These are phyloP conservation scores for Chloropsis hardwickii DNA, from an alignment of 2,113 vertebrate genomes.

Conservation along the genomic window DNA sequence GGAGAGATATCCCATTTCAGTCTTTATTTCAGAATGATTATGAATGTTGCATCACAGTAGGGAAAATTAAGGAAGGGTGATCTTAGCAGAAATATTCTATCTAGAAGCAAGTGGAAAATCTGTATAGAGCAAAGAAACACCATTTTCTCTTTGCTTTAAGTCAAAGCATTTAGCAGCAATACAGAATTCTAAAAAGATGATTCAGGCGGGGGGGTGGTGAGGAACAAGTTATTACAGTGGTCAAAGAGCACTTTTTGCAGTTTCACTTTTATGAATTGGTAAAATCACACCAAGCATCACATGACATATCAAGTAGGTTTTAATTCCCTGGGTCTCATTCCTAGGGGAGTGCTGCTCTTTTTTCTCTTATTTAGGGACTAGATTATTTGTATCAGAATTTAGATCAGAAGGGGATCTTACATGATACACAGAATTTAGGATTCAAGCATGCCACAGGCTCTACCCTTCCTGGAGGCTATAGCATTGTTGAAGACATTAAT, in stretches of 20 bases:
- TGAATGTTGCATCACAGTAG: background rate
- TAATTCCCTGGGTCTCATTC: background rate
- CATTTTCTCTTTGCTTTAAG: background rate
- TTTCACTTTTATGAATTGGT: background rate
- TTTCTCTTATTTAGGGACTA: background rate
- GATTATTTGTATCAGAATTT: background rate
- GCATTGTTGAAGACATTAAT: background rate
- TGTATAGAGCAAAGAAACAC: background rate
- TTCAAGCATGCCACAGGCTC: background rate
- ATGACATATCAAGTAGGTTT: background rate
- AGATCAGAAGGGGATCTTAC: background rate
- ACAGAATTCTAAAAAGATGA: background rate
- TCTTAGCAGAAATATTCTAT: background rate
- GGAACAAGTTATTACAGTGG: background rate
- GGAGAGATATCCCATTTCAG: background rate
- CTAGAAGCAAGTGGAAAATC: background rate
- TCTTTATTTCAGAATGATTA: background rate
- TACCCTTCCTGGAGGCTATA: background rate
- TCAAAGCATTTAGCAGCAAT: background rate
- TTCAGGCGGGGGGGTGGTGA: fast-evolving
- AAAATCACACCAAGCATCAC: background rate
- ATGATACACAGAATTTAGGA: background rate
- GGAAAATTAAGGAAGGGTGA: background rate
- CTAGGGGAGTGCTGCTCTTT: background rate
- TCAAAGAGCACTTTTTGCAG: background rate